Base-by-base conservation (phyloP, 1,140 invertebrate genomes). In the Leguminivora glycinivorella region DNA sequence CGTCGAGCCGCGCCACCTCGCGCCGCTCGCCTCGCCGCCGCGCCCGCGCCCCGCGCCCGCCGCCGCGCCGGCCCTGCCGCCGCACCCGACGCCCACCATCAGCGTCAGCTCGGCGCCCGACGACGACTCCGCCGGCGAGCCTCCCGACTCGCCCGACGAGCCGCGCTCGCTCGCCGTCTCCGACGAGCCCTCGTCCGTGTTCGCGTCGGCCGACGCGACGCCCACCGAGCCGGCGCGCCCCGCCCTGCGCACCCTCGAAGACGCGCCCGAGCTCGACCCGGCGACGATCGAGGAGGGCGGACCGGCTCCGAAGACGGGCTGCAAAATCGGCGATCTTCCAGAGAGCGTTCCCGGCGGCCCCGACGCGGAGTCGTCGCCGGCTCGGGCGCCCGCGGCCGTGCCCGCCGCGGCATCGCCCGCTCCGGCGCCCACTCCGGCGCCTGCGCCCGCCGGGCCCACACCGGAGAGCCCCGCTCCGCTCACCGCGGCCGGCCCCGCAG, bases 81-180 rank as follows among this genome's bases (percentile, higher is more conserved):
- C 80, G 63, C 87, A 84, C 72, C 89, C 90, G 74, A 93, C 95
- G 5, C 95, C 95, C n/a, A 91, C 95, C 34, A 95, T 95, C 75
- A 95, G 94, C 85, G 95, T 95, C 29, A 95, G 94, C 86, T 94
- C 94, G 2, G 95, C 94, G 34, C 93, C 93, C 10, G 95, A 95
- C 68, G 94, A 95, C 58, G 79, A 93, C 29, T 83, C 90, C 19
- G 88, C 85, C 6, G 91, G 91, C 74, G 81, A 84, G 9, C 78
- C 83, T 22, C 74, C 80, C 40, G 76, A 69, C 43, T 83, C 85
- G 10, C 82, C 87, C 14, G 83, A 83, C 22, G 84, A 84, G 69
- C 77, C 81, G 38, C 82, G 83, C 26, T 88, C 83, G n/a, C 70
- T 81, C 17, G 80, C 78, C 40, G 78, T 83, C 19, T 83, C 85